phyloP scores from a whole-genome alignment of 2,113 vertebrate species.

The Malurus alboscapulatus region DNA sequence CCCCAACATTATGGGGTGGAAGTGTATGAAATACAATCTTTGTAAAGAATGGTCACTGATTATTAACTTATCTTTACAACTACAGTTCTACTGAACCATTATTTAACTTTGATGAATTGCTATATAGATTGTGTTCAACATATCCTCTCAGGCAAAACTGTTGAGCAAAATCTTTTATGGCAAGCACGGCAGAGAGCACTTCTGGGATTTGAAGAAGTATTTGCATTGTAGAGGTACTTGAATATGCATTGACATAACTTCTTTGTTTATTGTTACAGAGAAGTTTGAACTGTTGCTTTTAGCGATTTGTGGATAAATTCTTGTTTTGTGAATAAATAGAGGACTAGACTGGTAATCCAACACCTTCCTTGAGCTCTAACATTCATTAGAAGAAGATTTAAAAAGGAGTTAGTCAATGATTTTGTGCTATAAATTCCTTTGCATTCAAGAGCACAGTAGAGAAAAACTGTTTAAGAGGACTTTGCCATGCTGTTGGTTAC shows the following conservation, averaged over 20 bases:
- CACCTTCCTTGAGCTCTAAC: not conserved
- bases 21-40: not conserved
- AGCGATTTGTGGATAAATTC: slow-evolving; percentile 15
- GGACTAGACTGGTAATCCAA: not conserved
- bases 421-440: slow-evolving; percentile 46
- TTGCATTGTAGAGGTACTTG: slow-evolving; percentile 7
- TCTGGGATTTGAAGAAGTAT: not conserved
- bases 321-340: slow-evolving; percentile 32
- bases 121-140: not conserved
- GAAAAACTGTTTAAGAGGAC: slow-evolving; percentile 21
- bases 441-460: not conserved
- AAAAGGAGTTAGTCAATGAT: slow-evolving; percentile 8
- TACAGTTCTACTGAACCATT: not conserved
- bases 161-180: not conserved
- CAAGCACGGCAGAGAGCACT: not conserved
- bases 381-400: slow-evolving; percentile 18
- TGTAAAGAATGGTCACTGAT: not conserved
- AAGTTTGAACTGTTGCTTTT: not conserved
- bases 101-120: not conserved
- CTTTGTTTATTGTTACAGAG: not conserved
- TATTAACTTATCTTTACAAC: not conserved
- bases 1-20: not conserved
- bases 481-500: slow-evolving; percentile 29
- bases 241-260: not conserved
- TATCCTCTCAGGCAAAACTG: not conserved